Conservation (phyloP, 1,140 invertebrate species). For the Tetraneura akinire region DNA sequence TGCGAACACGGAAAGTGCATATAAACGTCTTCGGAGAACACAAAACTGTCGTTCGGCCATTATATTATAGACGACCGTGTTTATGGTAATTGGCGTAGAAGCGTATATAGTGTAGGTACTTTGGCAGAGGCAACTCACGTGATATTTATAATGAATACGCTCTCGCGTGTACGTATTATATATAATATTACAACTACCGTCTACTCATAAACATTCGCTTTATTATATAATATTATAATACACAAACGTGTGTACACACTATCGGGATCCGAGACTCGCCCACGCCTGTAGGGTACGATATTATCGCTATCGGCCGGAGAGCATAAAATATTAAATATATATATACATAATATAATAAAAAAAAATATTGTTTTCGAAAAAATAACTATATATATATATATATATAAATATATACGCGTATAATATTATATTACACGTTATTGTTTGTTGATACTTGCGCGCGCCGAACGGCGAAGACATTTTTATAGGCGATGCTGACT, state of each 20-base stretch:
- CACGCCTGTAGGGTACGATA: conserved; percentile 21
- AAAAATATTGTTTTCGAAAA: too few species aligned
- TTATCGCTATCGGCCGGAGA: not conserved
- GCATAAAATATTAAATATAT: not conserved
- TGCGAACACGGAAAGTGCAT: conserved; percentile 40
- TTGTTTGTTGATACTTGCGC: not conserved
- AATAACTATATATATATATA: not conserved
- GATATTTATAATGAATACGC: conserved; percentile 26
- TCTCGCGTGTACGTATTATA: not conserved
- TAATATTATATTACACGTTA: not conserved
- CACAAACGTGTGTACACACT: not conserved
- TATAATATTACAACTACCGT: too few species aligned
- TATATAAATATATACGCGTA: not conserved
- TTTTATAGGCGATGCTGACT: conserved; percentile 12
- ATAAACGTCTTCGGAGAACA: conserved; percentile 19
- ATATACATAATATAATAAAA: not conserved
- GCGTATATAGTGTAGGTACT: too few species aligned
- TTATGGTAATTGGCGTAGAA: conserved; percentile 41
- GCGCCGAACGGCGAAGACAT: conserved; percentile 12
- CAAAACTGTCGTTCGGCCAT: not conserved
- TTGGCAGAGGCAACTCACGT: not conserved
- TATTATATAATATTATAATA: not conserved
- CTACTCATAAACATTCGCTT: not conserved
- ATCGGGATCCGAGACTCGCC: not conserved
- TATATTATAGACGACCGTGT: not conserved